phyloP scores from a whole-genome alignment of 2,797 vertebrate genomes.

The Morus bassanus region DNA sequence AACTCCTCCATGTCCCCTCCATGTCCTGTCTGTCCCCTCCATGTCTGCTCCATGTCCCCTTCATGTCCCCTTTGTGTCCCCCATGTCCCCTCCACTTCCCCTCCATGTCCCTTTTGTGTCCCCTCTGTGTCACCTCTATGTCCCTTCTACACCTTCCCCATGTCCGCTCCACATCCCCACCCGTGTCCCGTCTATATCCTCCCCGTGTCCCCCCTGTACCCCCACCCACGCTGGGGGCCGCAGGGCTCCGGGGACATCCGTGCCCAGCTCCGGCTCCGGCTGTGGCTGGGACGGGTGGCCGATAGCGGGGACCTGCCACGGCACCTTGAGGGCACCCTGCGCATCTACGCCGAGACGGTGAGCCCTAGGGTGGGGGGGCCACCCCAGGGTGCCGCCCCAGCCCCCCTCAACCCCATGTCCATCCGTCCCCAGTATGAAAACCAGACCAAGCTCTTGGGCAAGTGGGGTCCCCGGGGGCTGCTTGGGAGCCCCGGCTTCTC shows the following conservation, averaged over 20 bases:
- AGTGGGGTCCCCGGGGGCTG: constrained; percentile 62
- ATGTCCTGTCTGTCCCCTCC: not conserved
- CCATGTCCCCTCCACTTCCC: not conserved
- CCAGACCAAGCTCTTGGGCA: constrained; percentile 60
- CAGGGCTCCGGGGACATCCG: constrained; percentile 20
- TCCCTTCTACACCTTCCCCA: not conserved
- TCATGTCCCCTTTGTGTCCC: not conserved
- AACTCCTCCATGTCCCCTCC: not conserved
- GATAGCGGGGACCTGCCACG: constrained; percentile 53
- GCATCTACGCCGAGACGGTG: constrained; percentile 64
- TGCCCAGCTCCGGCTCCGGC: constrained; percentile 65
- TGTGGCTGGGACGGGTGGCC: constrained; percentile 66
- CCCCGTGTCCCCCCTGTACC: rapidly evolving
- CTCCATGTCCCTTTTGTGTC: not conserved
- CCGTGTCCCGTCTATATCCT: too few species aligned
- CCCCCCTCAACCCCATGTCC: rapidly evolving
- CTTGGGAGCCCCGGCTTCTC: constrained; percentile 59
- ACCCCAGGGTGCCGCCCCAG: not conserved
- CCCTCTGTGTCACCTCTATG: not conserved
- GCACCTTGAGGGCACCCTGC: constrained; percentile 34
- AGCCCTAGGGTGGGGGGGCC: not conserved
- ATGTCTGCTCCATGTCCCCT: not conserved
- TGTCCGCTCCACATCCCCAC: not conserved
- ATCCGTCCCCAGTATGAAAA: constrained; percentile 69
- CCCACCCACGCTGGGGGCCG: not conserved